Percentiles rank a stretch among this genome's conserved stretches.
Evolutionary conservation across 2,113 vertebrate genomes (phyloP).

Genomic region (Tinamus guttatus): DNA sequence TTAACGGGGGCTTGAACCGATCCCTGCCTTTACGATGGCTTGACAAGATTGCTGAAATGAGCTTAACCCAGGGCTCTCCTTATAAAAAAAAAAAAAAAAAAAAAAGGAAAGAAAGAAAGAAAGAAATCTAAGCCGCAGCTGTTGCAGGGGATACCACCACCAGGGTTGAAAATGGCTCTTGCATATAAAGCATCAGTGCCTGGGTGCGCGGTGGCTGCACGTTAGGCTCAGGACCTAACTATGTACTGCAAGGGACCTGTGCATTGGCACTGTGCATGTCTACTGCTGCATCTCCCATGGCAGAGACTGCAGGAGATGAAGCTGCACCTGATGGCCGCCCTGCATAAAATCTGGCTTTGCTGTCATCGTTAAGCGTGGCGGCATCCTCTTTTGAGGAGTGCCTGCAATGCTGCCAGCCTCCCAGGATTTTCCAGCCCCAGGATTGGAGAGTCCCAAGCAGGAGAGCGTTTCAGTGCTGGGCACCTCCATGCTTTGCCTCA

Average conservation of each 20-base stretch:
- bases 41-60: neutral
- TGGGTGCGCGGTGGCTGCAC: no score
- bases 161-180: neutral
- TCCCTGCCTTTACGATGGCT: neutral
- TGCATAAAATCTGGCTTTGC: neutral
- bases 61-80: neutral
- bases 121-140: neutral
- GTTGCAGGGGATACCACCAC: neutral
- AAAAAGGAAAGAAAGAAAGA: neutral
- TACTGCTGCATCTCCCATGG: rapidly evolving
- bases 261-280: rapidly evolving
- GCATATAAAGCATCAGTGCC: neutral
- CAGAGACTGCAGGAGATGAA: rapidly evolving
- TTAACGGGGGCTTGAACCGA: neutral
- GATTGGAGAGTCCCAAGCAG: neutral
- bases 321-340: neutral
- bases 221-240: neutral
- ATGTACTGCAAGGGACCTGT: neutral
- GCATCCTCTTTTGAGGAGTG: neutral
- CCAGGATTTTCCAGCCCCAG: neutral
- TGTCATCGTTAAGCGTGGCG: neutral
- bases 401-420: neutral
- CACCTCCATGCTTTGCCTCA: neutral
- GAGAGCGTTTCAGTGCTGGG: neutral
- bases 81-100: neutral